Evolutionary conservation across 1,140 invertebrate genomes (phyloP), one percentile per base, ranked within the genome.

Genomic region (Trichonephila clavata): DNA sequence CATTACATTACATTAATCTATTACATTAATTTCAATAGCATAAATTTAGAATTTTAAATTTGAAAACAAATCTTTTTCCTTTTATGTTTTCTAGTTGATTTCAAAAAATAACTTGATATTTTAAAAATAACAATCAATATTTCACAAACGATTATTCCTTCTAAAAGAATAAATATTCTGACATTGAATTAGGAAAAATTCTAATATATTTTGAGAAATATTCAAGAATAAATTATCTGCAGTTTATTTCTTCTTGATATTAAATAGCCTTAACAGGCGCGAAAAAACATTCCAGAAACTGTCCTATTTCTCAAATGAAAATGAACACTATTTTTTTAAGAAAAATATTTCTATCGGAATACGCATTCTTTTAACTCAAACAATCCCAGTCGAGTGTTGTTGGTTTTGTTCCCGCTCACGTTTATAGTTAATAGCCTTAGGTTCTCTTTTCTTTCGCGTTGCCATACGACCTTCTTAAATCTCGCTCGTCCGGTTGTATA

Each of bases 401-500:
- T 91, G 90, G 27, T 92, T 92, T 92, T 92, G 61, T 92, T 86
- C 24, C 21, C 61, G 43, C 39, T 92, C 90, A 59, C 83, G 80
- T 61, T 92, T 92, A 86, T 68, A 86, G 90, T 92, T 92, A 92
- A 86, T 92, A 86, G 83, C 90, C 16, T 21, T 20, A 27, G 27
- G 43, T 16, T 71, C 24, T 77, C 43, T 83, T 57, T 50, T 89
- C 50, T 89, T 71, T 87, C n/a, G 8, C 4, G 68, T 43, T 91
- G 77, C 81, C 63, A 84, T 86, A 39, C 90, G 90, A 81, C 90
- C 90, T 92, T 92, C 83, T 86, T 92, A 92, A 92, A 86, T 84
- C 90, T 32, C 61, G 83, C 90, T 92, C 83, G 81, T 92, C 90
- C 83, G 83, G 90, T 84, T 92, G 81, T 65, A 39, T 80, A 59